Evolutionary conservation across 2,888 invertebrate genomes (phyloP).

Genomic region (Trisateles emortualis): DNA sequence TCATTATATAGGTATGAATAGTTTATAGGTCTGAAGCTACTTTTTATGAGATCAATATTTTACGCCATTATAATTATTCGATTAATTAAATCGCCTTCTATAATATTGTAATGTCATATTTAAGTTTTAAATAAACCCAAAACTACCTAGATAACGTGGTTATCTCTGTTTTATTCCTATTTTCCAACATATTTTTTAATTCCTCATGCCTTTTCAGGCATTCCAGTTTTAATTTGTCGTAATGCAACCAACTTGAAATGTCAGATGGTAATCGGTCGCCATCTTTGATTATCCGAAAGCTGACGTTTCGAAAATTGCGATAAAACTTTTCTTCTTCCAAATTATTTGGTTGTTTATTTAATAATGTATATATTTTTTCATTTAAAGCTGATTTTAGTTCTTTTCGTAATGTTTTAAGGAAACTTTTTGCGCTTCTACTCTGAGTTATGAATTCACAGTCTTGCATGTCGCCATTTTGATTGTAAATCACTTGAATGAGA

Average conservation of each 20-base stretch:
- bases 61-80: too few relatives aligned
- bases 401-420: conserved; percentile 86
- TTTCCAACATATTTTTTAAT: conserved; percentile 72
- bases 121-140: conserved; percentile 26
- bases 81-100: too few relatives aligned
- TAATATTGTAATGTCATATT: too few relatives aligned
- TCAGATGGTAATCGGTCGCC: conserved; percentile 80
- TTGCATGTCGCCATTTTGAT: conserved; percentile 85
- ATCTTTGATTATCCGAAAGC: conserved; percentile 82
- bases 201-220: conserved; percentile 82
- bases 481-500: conserved; percentile 90
- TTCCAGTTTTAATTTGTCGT: conserved; percentile 84
- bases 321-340: conserved; percentile 68
- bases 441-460: conserved; percentile 90
- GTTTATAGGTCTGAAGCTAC: too few relatives aligned
- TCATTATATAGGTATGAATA: too few relatives aligned
- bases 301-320: conserved; percentile 84
- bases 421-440: conserved; percentile 83
- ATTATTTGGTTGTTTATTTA: conserved; percentile 55
- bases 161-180: conserved; percentile 66
- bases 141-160: conserved; percentile 71
- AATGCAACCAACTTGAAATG: conserved; percentile 87
- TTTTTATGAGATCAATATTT: too few relatives aligned
- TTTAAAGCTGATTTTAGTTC: conserved; percentile 83
- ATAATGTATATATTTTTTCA: conserved; percentile 69